phyloP scores from a whole-genome alignment of 1,140 invertebrate species.

The Drosophila guanche region DNA sequence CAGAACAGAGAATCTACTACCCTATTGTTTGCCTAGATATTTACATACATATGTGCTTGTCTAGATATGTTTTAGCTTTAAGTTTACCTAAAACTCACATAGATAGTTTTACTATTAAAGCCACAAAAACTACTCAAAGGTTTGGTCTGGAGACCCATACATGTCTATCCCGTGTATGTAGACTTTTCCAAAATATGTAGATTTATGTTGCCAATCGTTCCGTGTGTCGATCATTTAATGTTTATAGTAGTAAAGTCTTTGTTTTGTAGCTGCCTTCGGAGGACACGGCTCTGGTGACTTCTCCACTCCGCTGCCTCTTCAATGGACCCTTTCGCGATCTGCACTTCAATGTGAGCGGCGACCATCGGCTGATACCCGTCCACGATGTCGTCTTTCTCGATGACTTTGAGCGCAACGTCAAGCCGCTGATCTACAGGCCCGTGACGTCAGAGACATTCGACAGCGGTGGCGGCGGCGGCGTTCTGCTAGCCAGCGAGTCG shows the following conservation, averaged over 20 bases:
- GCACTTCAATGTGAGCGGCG: constrained; percentile 64
- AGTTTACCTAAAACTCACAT: no score
- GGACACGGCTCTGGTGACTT: constrained; percentile 46
- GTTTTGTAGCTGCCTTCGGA: constrained; percentile 61
- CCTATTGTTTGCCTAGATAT: no score
- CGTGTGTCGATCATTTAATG: no score
- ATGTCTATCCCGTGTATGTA: no score
- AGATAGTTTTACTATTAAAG: no score
- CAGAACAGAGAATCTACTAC: no score
- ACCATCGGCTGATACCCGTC: constrained; percentile 73
- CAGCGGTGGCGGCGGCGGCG: not conserved
- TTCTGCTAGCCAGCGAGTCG: constrained; percentile 4
- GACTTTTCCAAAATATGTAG: no score
- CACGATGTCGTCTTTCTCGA: constrained; percentile 79
- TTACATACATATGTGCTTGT: no score
- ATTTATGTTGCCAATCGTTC: no score
- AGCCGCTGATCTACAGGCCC: constrained; percentile 74
- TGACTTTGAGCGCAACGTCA: constrained; percentile 70
- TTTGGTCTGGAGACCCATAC: no score
- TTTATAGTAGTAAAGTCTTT: not conserved
- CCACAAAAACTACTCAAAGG: no score
- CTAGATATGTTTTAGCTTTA: no score
- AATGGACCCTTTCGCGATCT: constrained; percentile 75
- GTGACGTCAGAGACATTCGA: constrained; percentile 44
- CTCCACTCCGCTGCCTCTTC: constrained; percentile 71